phyloP scores from a whole-genome alignment of 2,113 vertebrate species.

The Arizona elegans region DNA sequence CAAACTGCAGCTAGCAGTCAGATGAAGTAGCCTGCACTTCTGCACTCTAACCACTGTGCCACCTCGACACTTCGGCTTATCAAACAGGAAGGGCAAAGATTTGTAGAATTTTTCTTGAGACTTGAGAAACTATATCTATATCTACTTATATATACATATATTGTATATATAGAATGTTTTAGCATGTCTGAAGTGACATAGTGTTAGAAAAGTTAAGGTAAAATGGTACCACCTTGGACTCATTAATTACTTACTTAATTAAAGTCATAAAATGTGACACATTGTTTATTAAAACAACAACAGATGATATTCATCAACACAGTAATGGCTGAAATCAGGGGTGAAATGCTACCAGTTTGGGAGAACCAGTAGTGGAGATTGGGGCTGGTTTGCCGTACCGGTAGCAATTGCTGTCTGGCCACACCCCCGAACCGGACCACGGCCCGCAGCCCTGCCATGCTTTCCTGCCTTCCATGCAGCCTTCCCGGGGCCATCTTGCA shows the following conservation, averaged over 20 bases:
- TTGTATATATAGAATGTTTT: neutral
- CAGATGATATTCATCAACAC: neutral
- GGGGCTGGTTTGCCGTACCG: too few relatives aligned
- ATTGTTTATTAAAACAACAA: neutral
- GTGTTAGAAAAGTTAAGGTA: neutral
- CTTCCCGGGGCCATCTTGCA: too few relatives aligned
- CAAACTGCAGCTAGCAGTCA: too few relatives aligned
- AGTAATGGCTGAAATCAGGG: neutral
- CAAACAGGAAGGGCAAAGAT: neutral
- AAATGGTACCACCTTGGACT: neutral
- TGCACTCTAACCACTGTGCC: too few relatives aligned
- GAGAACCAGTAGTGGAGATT: too few relatives aligned
- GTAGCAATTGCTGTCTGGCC: too few relatives aligned
- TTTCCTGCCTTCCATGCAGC: too few relatives aligned
- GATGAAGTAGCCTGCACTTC: too few relatives aligned
- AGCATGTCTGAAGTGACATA: neutral
- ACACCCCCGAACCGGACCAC: too few relatives aligned
- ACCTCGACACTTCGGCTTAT: neutral
- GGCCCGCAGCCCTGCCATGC: too few relatives aligned
- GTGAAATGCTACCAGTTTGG: too few relatives aligned
- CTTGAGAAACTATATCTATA: neutral
- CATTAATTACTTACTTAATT: neutral
- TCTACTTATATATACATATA: neutral
- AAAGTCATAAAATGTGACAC: neutral
- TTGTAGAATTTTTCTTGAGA: conserved; percentile 2